phyloP scores from a whole-genome alignment of 2,113 vertebrate species.

The Pycnonotus jocosus region DNA sequence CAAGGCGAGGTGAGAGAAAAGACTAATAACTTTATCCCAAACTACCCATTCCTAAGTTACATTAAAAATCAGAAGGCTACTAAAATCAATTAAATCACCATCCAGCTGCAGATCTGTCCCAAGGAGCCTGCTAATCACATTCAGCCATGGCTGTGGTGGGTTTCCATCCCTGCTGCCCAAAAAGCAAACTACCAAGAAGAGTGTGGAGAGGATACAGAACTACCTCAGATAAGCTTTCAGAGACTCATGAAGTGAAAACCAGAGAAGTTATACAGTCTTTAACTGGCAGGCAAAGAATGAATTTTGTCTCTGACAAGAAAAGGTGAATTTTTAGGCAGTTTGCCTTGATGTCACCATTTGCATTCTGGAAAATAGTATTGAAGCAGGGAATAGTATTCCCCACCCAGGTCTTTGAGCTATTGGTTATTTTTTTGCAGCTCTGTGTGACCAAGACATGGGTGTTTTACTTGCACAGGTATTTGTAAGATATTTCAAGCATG shows the following conservation, averaged over 20 bases:
- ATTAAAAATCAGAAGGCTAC: constrained; percentile 6
- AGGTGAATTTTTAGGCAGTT: neutral
- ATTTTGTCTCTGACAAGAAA: neutral
- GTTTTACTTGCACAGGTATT: neutral
- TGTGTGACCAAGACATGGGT: neutral
- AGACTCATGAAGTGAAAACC: neutral
- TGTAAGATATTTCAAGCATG: neutral
- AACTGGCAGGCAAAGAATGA: neutral
- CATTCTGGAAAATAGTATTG: neutral
- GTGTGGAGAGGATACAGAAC: accelerated
- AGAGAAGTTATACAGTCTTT: neutral
- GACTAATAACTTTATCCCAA: neutral
- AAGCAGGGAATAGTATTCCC: neutral
- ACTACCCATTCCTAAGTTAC: neutral
- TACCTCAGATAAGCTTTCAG: neutral
- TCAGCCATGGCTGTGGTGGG: accelerated
- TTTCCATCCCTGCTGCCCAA: neutral
- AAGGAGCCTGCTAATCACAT: neutral
- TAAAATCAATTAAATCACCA: neutral
- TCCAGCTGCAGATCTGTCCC: neutral
- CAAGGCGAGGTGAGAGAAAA: neutral
- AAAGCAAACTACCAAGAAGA: neutral
- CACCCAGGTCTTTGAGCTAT: neutral
- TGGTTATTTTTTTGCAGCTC: neutral
- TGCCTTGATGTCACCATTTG: neutral